These are phyloP conservation scores for Dascyllus trimaculatus DNA, from an alignment of 2,113 vertebrate species.

Conservation along the genomic window DNA sequence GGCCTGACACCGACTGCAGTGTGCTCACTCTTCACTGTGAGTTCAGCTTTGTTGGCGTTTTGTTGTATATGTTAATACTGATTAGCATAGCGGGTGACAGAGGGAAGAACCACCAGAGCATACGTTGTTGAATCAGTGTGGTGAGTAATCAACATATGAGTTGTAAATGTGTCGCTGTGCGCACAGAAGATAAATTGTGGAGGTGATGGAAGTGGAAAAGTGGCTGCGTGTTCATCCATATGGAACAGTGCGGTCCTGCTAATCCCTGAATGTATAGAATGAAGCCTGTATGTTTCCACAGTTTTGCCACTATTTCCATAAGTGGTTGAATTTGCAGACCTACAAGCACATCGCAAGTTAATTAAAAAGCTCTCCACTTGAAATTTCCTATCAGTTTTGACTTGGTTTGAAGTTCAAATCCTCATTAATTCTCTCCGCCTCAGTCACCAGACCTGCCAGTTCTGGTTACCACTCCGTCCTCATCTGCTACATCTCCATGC, in stretches of 20 bases:
- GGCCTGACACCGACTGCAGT: conserved; percentile 52
- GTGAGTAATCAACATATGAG: conserved; percentile 14
- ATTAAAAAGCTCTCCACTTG: conserved; percentile 44
- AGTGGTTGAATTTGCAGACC: conserved; percentile 10
- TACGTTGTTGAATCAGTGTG: not conserved
- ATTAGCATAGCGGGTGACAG: conserved; percentile 30
- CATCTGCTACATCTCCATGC: conserved; percentile 39
- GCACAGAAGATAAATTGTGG: conserved; percentile 17
- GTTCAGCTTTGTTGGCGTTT: conserved; percentile 63
- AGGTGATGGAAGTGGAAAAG: not conserved
- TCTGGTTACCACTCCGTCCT: conserved; percentile 30
- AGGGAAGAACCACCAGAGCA: not conserved
- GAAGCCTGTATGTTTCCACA: not conserved
- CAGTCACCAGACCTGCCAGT: conserved; percentile 49
- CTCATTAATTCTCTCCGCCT: conserved; percentile 52
- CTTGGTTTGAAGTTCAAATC: conserved; percentile 37
- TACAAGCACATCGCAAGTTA: conserved; percentile 17
- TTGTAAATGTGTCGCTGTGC: not conserved
- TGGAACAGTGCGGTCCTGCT: not conserved
- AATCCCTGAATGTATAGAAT: conserved; percentile 26
- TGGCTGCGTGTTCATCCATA: not conserved
- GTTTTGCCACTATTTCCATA: not conserved
- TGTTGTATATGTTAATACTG: conserved; percentile 51
- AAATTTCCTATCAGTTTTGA: conserved; percentile 30
- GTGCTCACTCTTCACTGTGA: conserved; percentile 30